A percentile compares a stretch with the other conserved stretches of the same genome.
phyloP scores from a whole-genome alignment of 1,140 invertebrate species.

The Colletes latitarsis region DNA sequence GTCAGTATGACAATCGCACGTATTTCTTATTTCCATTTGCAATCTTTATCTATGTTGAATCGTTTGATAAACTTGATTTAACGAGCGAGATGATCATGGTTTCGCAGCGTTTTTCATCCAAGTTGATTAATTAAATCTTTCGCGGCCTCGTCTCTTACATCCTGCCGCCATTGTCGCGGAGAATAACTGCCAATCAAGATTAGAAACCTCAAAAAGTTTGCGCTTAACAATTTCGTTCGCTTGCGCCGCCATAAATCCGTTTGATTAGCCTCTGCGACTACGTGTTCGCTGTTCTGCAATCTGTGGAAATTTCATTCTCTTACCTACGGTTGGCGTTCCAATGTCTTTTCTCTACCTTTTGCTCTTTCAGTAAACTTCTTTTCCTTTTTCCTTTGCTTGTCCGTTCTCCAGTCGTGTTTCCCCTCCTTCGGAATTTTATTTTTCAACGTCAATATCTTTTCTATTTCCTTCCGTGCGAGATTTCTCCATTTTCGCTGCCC shows the following conservation, averaged over 20 bases:
- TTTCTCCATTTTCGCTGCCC: too few relatives aligned
- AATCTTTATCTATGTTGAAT: not conserved
- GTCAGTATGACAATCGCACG: not conserved
- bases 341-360: not conserved
- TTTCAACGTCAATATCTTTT: too few relatives aligned
- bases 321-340: not conserved
- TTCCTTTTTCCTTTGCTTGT: not conserved
- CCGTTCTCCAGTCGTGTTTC: not conserved
- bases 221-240: not conserved
- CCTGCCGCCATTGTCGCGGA: not conserved
- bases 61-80: not conserved
- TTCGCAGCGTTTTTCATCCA: not conserved
- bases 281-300: slow-evolving; percentile 1
- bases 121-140: slow-evolving; percentile 13
- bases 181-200: slow-evolving; percentile 1
- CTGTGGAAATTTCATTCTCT: slow-evolving; percentile 2
- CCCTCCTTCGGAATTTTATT: too few relatives aligned
- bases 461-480: too few relatives aligned
- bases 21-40: not conserved
- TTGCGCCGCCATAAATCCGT: not conserved
- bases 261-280: slow-evolving; percentile 1
- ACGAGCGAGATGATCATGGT: not conserved
- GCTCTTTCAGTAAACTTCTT: not conserved
- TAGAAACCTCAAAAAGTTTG: slow-evolving; percentile 14
- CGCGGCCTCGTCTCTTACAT: not conserved